phyloP scores from a whole-genome alignment of 1,140 invertebrate genomes.

The Zaprionus vittiger region DNA sequence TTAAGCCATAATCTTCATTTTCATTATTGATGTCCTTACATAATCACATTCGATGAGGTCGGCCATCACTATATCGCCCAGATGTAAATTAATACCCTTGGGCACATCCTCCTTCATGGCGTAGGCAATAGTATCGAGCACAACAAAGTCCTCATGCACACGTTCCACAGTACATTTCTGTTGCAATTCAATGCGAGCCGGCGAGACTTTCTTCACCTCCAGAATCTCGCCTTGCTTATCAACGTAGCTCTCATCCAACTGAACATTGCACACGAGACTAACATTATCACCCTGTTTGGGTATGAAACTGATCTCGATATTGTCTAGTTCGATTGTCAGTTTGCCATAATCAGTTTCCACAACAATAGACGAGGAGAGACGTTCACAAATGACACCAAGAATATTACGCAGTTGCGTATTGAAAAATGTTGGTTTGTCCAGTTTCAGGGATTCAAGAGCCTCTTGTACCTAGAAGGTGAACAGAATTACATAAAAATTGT shows the following conservation, averaged over 20 bases:
- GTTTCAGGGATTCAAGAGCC: conserved; percentile 42
- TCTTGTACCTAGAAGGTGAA: neutral
- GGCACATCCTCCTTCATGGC: conserved; percentile 61
- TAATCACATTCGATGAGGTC: conserved; percentile 73
- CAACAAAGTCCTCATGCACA: conserved; percentile 43
- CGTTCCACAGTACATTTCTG: conserved; percentile 53
- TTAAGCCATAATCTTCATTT: neutral
- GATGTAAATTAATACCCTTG: conserved; percentile 22
- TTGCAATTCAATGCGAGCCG: conserved; percentile 45
- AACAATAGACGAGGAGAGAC: conserved; percentile 84
- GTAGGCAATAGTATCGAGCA: conserved; percentile 45
- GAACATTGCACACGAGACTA: conserved; percentile 61
- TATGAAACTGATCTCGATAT: conserved; percentile 85
- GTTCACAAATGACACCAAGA: conserved; percentile 85
- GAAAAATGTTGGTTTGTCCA: conserved; percentile 79
- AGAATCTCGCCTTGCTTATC: conserved; percentile 74
- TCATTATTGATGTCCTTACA: conserved; percentile 46
- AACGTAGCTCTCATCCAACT: conserved; percentile 61
- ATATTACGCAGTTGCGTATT: conserved; percentile 85
- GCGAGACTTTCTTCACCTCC: conserved; percentile 55
- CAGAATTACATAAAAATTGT: neutral
- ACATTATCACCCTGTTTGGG: conserved; percentile 77
- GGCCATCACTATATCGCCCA: conserved; percentile 63
- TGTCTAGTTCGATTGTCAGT: conserved; percentile 86
- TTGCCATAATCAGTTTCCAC: conserved; percentile 85